Conservation (phyloP, 1,140 invertebrate species). For the Pogonomyrmex californicus region DNA sequence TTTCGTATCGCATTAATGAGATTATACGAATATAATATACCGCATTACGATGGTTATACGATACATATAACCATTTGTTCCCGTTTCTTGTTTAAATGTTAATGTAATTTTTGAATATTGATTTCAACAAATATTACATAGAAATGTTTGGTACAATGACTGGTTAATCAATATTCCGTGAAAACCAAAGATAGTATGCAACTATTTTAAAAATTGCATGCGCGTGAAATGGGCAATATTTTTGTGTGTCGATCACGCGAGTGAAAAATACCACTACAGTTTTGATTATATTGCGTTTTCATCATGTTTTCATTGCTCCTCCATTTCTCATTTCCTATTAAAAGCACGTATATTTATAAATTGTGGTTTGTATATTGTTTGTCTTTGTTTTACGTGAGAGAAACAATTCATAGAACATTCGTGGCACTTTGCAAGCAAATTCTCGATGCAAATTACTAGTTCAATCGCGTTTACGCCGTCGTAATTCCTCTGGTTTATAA, state of each 20-base stretch:
- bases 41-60: slow-evolving; percentile 23
- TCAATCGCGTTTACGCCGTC: background rate
- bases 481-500: slow-evolving; percentile 42
- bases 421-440: background rate
- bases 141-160: background rate
- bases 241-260: background rate
- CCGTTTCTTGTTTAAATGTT: background rate
- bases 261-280: background rate
- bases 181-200: slow-evolving; percentile 23
- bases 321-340: background rate
- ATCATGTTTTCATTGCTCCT: background rate
- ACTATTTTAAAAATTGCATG: slow-evolving; percentile 32
- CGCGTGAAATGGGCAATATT: slow-evolving; percentile 8
- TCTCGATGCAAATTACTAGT: background rate
- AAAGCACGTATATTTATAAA: slow-evolving; percentile 4
- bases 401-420: background rate
- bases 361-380: background rate
- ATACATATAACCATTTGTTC: slow-evolving; percentile 38
- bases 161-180: slow-evolving; percentile 28
- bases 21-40: background rate
- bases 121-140: background rate
- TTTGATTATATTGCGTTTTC: background rate
- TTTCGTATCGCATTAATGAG: background rate
- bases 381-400: background rate
- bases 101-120: background rate